Evolutionary conservation across 2,113 vertebrate genomes (phyloP).

Genomic region (Catharus bicknelli): DNA sequence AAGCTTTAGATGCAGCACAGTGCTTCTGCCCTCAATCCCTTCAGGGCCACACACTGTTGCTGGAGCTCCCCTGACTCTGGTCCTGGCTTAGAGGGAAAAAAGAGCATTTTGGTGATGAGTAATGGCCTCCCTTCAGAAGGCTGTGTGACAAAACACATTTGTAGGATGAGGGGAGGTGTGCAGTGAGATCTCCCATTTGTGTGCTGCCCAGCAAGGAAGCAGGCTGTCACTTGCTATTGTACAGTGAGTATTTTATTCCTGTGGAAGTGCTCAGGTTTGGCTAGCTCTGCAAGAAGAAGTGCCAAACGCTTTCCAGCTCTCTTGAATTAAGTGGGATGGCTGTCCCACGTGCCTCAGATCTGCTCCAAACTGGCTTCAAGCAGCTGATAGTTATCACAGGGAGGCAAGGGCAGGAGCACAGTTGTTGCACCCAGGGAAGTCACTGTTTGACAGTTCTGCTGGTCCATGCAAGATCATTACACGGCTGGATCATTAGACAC

Average conservation of each 20-base stretch:
- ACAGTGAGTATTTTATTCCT: background rate
- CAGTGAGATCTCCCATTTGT: background rate
- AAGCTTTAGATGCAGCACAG: background rate
- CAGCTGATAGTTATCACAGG: background rate
- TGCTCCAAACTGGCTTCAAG: constrained; percentile 3
- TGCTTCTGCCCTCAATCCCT: background rate
- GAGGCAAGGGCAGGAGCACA: background rate
- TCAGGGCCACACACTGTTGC: background rate
- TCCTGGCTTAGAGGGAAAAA: background rate
- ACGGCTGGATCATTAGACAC: background rate
- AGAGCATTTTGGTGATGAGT: background rate
- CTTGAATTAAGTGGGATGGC: background rate
- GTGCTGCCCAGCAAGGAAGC: background rate
- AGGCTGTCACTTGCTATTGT: background rate
- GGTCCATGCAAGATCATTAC: background rate
- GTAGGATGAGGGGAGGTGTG: background rate
- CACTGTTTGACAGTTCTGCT: background rate
- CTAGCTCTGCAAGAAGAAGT: background rate
- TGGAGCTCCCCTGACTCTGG: background rate
- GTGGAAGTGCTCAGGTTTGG: background rate
- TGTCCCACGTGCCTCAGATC: background rate
- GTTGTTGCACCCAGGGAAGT: background rate
- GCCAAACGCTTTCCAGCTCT: background rate
- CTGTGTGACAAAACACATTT: background rate
- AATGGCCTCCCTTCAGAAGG: background rate